Conservation (phyloP, 1,140 invertebrate genomes). For the Condylostylus longicornis region DNA sequence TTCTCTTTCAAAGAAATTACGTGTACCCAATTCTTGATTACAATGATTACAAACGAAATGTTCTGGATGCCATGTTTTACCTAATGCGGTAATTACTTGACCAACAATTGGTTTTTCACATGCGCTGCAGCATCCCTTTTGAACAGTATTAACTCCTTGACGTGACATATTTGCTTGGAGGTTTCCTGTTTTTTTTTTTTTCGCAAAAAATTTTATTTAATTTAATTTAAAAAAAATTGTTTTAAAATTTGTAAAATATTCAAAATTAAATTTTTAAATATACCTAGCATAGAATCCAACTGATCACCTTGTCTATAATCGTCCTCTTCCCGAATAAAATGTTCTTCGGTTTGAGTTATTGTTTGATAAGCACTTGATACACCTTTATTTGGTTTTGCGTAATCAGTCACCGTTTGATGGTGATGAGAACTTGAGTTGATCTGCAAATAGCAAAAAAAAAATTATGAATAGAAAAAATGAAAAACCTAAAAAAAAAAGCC, state of each 20-base stretch:
- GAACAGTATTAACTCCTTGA: constrained; percentile 92
- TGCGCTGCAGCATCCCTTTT: constrained; percentile 94
- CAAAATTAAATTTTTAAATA: constrained; percentile 8
- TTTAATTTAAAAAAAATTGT: too few relatives aligned
- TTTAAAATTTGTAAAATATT: too few relatives aligned
- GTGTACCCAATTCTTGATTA: constrained; percentile 86
- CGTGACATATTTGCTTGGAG: constrained; percentile 89
- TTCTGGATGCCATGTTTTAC: constrained; percentile 99
- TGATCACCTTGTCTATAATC: constrained; percentile 35
- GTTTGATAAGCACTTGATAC: constrained; percentile 34
- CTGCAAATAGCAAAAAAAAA: neutral
- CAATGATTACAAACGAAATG: constrained; percentile 97
- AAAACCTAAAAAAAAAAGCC: neutral
- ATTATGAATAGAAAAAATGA: neutral
- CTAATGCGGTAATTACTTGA: constrained; percentile 84
- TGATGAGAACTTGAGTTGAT: constrained; percentile 32
- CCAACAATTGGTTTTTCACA: constrained; percentile 97
- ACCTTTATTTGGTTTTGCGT: constrained; percentile 55
- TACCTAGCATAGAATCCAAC: constrained; percentile 77
- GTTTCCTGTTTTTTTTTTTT: too few relatives aligned
- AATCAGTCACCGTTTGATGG: constrained; percentile 47
- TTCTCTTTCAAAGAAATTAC: constrained; percentile 97
- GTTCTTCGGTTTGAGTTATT: constrained; percentile 32
- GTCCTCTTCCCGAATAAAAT: constrained; percentile 23
- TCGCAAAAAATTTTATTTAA: too few relatives aligned